These are phyloP conservation scores for Zoanthus gigantus DNA, from an alignment of 92 coral and sea anemone species.

Conservation along the genomic window DNA sequence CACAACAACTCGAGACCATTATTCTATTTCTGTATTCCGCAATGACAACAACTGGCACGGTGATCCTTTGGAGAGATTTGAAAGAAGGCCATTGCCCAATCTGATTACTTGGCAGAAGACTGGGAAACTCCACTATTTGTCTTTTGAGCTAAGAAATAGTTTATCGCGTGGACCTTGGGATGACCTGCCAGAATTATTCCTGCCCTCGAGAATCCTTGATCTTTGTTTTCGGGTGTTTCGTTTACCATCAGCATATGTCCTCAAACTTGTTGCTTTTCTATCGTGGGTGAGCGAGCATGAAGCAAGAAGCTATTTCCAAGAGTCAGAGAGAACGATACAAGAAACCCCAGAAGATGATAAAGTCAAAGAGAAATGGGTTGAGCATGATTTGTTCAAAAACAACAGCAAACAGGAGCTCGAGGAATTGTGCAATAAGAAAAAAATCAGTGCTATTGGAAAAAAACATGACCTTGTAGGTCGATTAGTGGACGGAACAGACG, in stretches of 20 bases:
- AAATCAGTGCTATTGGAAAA: not conserved
- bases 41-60: constrained; percentile 5
- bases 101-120: constrained; percentile 16
- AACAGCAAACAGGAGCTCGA: constrained; percentile 10
- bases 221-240: constrained; percentile 14
- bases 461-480: constrained; percentile 32
- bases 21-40: constrained; percentile 1
- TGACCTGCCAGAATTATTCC: constrained; percentile 46
- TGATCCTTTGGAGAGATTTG: constrained; percentile 5
- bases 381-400: constrained; percentile 10
- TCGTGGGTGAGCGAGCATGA: not conserved
- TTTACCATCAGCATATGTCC: not conserved
- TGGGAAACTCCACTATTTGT: constrained; percentile 45
- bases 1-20: not conserved
- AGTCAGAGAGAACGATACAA: not conserved
- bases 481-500: not conserved
- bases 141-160: constrained; percentile 27
- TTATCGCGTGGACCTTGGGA: constrained; percentile 42
- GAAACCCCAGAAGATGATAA: constrained; percentile 3
- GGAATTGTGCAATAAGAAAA: constrained; percentile 3
- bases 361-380: constrained; percentile 2
- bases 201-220: constrained; percentile 57
- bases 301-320: constrained; percentile 5
- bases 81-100: not conserved
- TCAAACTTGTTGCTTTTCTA: constrained; percentile 19